Base-by-base conservation (phyloP, 2,113 vertebrate genomes). In the Conger conger region DNA sequence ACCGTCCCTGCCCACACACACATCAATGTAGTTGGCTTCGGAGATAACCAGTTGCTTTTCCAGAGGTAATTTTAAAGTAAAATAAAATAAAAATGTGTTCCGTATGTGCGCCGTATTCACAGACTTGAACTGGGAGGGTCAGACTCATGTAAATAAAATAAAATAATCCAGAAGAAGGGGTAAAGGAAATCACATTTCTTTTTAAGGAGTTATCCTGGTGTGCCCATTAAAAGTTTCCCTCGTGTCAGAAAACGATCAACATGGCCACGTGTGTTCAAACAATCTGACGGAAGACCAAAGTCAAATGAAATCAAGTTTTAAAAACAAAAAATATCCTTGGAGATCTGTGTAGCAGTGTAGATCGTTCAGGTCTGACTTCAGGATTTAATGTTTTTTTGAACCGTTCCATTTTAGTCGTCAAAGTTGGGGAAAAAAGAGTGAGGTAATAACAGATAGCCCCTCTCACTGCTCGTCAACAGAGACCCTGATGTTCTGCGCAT, bases 271-370 rank as follows among this genome's bases (percentile, higher is more conserved):
- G 60, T 40, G 5, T 45, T 33, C 30, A 53, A 83, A 27, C n/a
- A 73, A 33, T 73, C 68, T 33, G n/a, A 73, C 87, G 91, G 91
- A 92, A 93, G 91, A 94, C 90, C 83, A 88, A 88, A 91, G 90
- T 87, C 13, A 81, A 40, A 11, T 81, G 1, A 50, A 50, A 30
- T 1, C 16, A 76, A 9, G 1, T 30, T 35, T 9, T 6, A 76
- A 76, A 30, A 30, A 33, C 11, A 33, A 30, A 13, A 11, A 73
- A 33, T 76, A 42, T 60, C 57, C 83, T 84, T 73, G 6, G 11
- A 73, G 36, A 78, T 79, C 17, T 87, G 37, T 57, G 63, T 53
- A 85, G 53, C 82, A 86, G 82, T 36, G 81, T 42, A 42, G 38
- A 37, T 23, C 16, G 38, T 85, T 84, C 86, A 88, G 88, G 84